These are phyloP conservation scores for Eumeta japonica DNA, from an alignment of 1,140 invertebrate species.

Conservation along the genomic window DNA sequence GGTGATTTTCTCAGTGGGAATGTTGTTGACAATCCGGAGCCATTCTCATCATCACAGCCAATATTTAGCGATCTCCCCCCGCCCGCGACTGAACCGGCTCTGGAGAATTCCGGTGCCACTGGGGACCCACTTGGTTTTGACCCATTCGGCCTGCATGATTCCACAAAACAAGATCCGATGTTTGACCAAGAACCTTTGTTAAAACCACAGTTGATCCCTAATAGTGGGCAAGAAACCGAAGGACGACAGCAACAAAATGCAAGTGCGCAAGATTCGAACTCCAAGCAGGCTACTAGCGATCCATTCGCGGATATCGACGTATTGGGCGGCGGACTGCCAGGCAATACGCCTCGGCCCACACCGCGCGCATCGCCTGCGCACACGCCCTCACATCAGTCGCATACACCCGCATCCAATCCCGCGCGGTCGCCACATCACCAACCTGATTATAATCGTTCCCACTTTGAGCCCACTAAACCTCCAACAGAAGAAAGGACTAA, in stretches of 20 bases:
- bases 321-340: slow-evolving; percentile 22
- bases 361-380: slow-evolving; percentile 42
- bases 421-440: slow-evolving; percentile 53
- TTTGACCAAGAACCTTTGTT: slow-evolving; percentile 40
- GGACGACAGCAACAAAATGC: not conserved
- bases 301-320: slow-evolving; percentile 62
- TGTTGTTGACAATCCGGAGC: slow-evolving; percentile 21
- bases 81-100: slow-evolving; percentile 16
- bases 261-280: not conserved
- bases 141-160: slow-evolving; percentile 43
- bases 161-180: slow-evolving; percentile 18
- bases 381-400: slow-evolving; percentile 24
- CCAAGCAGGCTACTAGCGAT: slow-evolving; percentile 18
- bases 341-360: slow-evolving; percentile 7
- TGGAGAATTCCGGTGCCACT: slow-evolving; percentile 9
- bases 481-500: slow-evolving; percentile 43
- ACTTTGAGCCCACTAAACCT: slow-evolving; percentile 62
- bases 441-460: slow-evolving; percentile 59
- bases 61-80: slow-evolving; percentile 40
- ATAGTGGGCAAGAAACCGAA: not conserved
- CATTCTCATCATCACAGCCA: slow-evolving; percentile 27
- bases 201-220: slow-evolving; percentile 22
- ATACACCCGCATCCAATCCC: too few relatives aligned
- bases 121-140: slow-evolving; percentile 37
- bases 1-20: slow-evolving; percentile 46